Conservation (phyloP, 2,888 invertebrate genomes). For the Lithodes maja region DNA sequence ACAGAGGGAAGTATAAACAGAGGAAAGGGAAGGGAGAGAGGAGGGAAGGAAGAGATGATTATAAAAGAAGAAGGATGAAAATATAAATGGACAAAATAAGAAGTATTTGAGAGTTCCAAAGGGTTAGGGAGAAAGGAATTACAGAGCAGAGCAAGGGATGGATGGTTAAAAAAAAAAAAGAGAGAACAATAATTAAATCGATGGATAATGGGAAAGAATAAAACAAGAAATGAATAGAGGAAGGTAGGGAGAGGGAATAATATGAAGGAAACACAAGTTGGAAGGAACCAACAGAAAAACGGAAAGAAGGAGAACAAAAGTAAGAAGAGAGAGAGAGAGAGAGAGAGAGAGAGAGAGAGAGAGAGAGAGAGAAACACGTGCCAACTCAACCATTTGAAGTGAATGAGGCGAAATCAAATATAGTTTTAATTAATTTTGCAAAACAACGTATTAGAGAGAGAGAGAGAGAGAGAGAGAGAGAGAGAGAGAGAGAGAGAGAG, state of each 20-base stretch:
- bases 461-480: conserved; percentile 16
- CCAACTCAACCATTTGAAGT: background rate
- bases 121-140: too few species aligned
- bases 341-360: background rate
- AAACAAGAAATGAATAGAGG: background rate
- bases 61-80: background rate
- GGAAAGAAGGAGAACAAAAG: background rate
- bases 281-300: background rate
- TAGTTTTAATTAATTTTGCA: too few species aligned
- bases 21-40: too few species aligned
- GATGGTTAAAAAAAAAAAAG: background rate
- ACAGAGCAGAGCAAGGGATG: too few species aligned
- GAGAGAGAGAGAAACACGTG: background rate
- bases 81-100: background rate
- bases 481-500: background rate
- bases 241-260: background rate
- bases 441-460: too few species aligned
- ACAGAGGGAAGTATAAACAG: background rate
- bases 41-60: background rate
- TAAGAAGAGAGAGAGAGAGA: background rate
- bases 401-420: too few species aligned
- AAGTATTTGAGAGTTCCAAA: too few species aligned
- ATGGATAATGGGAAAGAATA: background rate
- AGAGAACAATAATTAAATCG: background rate
- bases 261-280: background rate